Base-by-base conservation (phyloP, 2,113 vertebrate genomes). In the Mesocricetus auratus region DNA sequence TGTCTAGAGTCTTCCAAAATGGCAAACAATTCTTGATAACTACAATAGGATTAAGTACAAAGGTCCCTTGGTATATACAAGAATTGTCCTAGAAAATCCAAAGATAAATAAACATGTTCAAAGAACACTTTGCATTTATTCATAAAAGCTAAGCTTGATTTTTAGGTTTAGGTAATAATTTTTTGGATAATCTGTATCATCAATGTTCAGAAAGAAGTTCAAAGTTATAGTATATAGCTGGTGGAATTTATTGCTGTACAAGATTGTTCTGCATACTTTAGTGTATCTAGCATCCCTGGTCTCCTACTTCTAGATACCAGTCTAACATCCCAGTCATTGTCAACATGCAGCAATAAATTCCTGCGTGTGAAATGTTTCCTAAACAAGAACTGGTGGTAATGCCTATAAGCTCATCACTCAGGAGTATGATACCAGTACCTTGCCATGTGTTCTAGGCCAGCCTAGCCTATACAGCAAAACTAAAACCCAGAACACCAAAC, bases 121-220 rank as follows among this genome's bases (percentile, higher is more conserved):
- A 53, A 81, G 89, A 92, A 88, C 56, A 39, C 22, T 83, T 81
- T 82, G 1, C 39, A 53, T 83, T 69, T 78, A 31, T 53, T 88
- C 79, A 5, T 36, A 73, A 91, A 95, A 60, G 1, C 3, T 79
- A 12, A 95, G 29, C 64, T 89, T 91, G 2, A 94, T 60, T 94
- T 94, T 97, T 89, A 86, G 36, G 8, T 50, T 89, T 82, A 64
- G 42, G 39, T 45, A 87, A 92, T 85, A 3, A 33, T 47, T 60
- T 21, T 68, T 64, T n/a, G 5, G 3, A 93, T 45, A 45, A 12
- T 5, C 24, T 64, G 75, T 45, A n/a, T 24, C 8, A 29, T 19
- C 11, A 90, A 81, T 47, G 10, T 24, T 8, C 33, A 90, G 16
- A 33, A 77, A 53, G 78, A 47, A 39, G 19, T 60, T 74, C n/a